Evolutionary conservation across 2,113 vertebrate genomes (phyloP), one percentile per base, ranked within the genome.

Genomic region (Tragelaphus scriptus): DNA sequence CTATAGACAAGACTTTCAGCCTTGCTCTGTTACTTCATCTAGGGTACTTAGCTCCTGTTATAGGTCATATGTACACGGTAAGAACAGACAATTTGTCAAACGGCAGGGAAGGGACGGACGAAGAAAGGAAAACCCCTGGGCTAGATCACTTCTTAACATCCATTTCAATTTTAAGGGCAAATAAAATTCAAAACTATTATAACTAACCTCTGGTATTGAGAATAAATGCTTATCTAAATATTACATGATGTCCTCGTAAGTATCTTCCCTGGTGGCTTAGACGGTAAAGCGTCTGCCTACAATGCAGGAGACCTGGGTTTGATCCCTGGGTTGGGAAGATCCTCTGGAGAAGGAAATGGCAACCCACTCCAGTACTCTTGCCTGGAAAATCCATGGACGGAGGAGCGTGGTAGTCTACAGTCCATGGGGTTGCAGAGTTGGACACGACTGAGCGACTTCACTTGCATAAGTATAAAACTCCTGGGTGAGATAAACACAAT

Each of bases 191-290:
- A 61, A 84, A 40, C 47, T 85, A 61, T 44, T 88, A 28, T 63
- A 96, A 85, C 30, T 81, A 51, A 88, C 68, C 44, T 84, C 55
- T 53, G 30, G 44, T 32, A 89, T 59, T 92, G 63, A 93, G 47
- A 93, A 87, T 56, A 91, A 84, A 92, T 90, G 49, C 32, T 56
- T 91, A 77, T 53, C 55, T 95, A 95, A 85, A 90, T 88, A 91
- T 88, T 88, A 84, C n/a, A 53, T 25, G 88, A 68, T 71, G 14
- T 55, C 58, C 61, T 68, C 53, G 7, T 80, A 81, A 86, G 65
- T 68, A 71, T 51, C 61, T 63, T 63, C 12, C 6, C 61, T 63
- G 61, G 61, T 63, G 61, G 61, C 61, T 63, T 28, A 63, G 13
- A 63, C 0, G 0, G 28, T 30, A 30, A 63, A 63, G 61, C 28